Conservation (phyloP, 2,797 vertebrate species). For the Chloroceryle inda region DNA sequence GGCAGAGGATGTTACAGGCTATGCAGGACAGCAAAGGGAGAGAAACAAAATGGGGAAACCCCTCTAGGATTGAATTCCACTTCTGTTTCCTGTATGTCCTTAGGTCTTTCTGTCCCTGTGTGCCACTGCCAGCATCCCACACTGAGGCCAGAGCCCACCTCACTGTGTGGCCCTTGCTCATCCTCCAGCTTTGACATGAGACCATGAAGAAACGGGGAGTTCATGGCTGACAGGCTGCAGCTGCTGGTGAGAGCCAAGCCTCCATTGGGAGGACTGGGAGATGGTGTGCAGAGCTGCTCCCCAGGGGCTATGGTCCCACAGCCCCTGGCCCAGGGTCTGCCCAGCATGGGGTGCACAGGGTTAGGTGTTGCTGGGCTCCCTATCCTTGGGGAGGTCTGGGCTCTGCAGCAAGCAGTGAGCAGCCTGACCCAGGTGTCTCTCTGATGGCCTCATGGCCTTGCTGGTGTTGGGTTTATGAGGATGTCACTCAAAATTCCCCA, state of each 20-base stretch:
- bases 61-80: not conserved
- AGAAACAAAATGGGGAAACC: not conserved
- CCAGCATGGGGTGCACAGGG: accelerated
- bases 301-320: accelerated
- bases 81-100: not conserved
- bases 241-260: accelerated
- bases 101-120: not conserved
- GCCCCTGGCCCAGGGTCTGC: accelerated
- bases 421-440: accelerated
- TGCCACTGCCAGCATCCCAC: accelerated
- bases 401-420: accelerated
- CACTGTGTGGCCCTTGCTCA: accelerated
- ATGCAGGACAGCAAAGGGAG: not conserved
- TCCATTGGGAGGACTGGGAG: accelerated
- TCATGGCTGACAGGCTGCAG: accelerated
- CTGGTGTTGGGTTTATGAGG: accelerated
- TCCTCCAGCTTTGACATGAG: accelerated
- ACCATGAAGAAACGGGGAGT: accelerated
- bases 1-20: not conserved
- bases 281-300: not conserved
- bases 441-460: accelerated
- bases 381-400: not conserved
- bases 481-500: not conserved
- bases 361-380: accelerated
- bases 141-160: accelerated